Evolutionary conservation across 2,888 invertebrate genomes (phyloP), one percentile per base, ranked within the genome.

Genomic region (Syrista parreyssii): DNA sequence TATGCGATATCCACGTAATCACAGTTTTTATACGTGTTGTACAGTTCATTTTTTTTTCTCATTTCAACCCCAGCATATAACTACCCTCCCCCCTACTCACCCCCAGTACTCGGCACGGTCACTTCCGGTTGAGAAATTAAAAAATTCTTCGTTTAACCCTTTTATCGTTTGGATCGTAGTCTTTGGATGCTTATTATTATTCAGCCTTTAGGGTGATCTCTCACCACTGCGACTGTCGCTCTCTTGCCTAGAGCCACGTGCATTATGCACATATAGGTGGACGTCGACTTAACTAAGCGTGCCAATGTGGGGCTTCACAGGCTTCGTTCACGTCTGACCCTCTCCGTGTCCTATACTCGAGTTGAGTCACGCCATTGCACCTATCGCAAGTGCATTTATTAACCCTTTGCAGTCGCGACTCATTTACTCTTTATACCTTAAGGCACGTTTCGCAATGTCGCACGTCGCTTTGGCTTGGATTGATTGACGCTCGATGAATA

Each of bases 271-370:
- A 89, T 88, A 84, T 88, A 89, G 89, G 89, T 89, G 86, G 87
- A 88, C 86, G 87, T 88, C 85, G 88, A 88, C 88, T 90, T 90
- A 90, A 89, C 88, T 88, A 89, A 87, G 73, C 78, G 75, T 84
- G 86, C 81, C 86, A 83, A 78, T 84, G 87, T 77, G 78, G 86
- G 90, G 90, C 89, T 90, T 90, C 90, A 73, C 86, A 82, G 89
- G 90, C 90, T 90, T 90, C 90, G 85, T 84, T 89, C 85, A 77
- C 78, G 88, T 89, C 88, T 87, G 88, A 89, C 86, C 86, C 86
- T 55, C 23, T 84, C 84, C 82, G 80, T 35, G 74, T 12, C 3
- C 74, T 31, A 23, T 12, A 23, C 36, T 15, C 35, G 3, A 12
- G 74, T 12, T 12, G 12, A 74, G 33, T n/a, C 74, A 74, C 74